Conservation (phyloP, 2,888 invertebrate genomes). For the Biston stratarius region DNA sequence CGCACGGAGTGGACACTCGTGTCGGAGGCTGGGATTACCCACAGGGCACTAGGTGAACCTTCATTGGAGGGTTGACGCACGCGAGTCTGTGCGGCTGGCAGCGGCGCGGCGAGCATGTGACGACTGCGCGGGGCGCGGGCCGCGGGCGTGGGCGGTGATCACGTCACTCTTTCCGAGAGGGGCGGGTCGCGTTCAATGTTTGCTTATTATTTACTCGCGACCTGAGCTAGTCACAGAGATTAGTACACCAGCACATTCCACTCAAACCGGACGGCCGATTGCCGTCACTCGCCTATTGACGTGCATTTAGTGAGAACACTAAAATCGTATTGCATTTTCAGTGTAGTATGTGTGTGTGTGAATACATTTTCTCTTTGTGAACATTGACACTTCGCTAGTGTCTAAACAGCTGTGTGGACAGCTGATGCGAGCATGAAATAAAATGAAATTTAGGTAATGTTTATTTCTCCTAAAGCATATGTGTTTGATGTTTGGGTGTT, state of each 20-base stretch:
- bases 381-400: slow-evolving; percentile 51
- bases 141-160: slow-evolving; percentile 59
- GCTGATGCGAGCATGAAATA: slow-evolving; percentile 80
- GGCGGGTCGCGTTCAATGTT: slow-evolving; percentile 75
- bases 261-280: slow-evolving; percentile 61
- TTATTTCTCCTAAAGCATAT: slow-evolving; percentile 28
- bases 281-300: slow-evolving; percentile 59
- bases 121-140: slow-evolving; percentile 63
- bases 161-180: slow-evolving; percentile 71
- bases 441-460: slow-evolving; percentile 83
- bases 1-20: slow-evolving; percentile 60
- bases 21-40: slow-evolving; percentile 47
- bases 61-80: slow-evolving; percentile 68
- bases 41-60: slow-evolving; percentile 57
- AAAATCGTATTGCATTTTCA: slow-evolving; percentile 69
- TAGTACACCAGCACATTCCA: slow-evolving; percentile 84
- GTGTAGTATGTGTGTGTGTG: slow-evolving; percentile 65
- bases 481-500: slow-evolving; percentile 11
- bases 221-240: slow-evolving; percentile 59
- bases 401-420: slow-evolving; percentile 69
- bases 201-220: slow-evolving; percentile 76
- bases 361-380: slow-evolving; percentile 53
- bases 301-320: slow-evolving; percentile 78
- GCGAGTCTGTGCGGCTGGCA: slow-evolving; percentile 57
- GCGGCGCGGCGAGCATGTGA: slow-evolving; percentile 64